These are phyloP conservation scores for Oikopleura dioica DNA, from an alignment of 23 tunicate species.

Conservation along the genomic window DNA sequence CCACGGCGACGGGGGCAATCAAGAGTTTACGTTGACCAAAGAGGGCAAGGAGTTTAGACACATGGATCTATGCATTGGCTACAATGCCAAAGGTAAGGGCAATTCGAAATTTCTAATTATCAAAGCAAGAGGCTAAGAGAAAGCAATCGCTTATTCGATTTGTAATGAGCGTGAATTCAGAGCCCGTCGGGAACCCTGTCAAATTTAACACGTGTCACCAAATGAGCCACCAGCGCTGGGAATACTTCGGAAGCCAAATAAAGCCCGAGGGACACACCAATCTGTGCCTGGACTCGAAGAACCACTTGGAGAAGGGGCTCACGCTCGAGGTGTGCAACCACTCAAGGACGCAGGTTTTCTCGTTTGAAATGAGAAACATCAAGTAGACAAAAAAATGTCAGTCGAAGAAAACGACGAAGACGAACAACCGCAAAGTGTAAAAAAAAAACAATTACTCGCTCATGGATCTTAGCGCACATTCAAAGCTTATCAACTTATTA, in stretches of 20 bases:
- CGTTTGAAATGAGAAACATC: background rate
- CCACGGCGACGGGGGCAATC: constrained; percentile 70
- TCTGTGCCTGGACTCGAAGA: background rate
- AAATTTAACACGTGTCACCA: background rate
- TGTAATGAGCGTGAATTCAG: too few relatives aligned
- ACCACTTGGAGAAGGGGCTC: background rate
- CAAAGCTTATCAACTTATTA: too few relatives aligned
- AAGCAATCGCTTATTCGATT: too few relatives aligned
- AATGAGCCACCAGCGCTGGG: background rate
- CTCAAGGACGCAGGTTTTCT: background rate
- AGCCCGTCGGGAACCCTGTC: background rate
- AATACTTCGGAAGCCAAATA: background rate
- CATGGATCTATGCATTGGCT: background rate
- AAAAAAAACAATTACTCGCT: too few relatives aligned
- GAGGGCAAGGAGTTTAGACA: background rate
- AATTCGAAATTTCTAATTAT: too few relatives aligned
- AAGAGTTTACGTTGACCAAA: constrained; percentile 18
- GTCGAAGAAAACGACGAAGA: too few relatives aligned
- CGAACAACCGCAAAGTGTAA: too few relatives aligned
- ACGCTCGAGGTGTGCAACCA: background rate
- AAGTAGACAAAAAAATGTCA: too few relatives aligned
- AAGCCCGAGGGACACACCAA: background rate
- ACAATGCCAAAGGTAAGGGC: background rate
- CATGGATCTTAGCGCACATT: too few relatives aligned
- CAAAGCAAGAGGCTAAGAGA: too few relatives aligned